Conservation (phyloP, 2,888 invertebrate species). For the Lepidochrysops patricia region DNA sequence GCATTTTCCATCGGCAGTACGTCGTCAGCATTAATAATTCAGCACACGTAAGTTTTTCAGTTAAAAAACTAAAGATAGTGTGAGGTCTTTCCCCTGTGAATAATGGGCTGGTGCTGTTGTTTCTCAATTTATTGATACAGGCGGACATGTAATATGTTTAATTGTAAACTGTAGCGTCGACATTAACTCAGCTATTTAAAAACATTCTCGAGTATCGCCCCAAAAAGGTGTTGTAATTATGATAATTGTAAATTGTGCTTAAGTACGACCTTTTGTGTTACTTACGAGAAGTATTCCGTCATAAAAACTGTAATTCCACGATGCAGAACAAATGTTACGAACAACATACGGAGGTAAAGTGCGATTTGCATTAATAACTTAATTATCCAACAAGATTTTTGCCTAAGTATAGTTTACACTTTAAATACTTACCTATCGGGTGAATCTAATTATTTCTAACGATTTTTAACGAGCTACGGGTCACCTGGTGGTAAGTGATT, state of each 20-base stretch:
- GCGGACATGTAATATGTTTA: background rate
- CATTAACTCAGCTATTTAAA: constrained; percentile 1
- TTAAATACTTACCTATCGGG: no score
- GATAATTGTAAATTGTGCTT: background rate
- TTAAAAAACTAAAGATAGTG: constrained; percentile 20
- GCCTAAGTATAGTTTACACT: no score
- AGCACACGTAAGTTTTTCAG: constrained; percentile 19
- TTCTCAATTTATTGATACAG: background rate
- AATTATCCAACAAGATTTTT: background rate
- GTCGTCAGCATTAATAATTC: constrained; percentile 36
- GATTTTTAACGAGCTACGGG: no score
- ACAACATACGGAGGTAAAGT: background rate
- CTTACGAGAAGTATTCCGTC: background rate
- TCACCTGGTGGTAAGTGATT: no score
- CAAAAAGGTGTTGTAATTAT: background rate
- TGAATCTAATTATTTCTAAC: no score
- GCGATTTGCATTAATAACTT: background rate
- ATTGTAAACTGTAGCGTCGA: background rate
- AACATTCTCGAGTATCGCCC: background rate
- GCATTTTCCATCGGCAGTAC: constrained; percentile 27
- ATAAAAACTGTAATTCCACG: background rate
- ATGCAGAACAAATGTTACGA: background rate
- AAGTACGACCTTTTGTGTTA: background rate
- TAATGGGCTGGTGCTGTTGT: constrained; percentile 11
- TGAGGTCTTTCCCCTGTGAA: constrained; percentile 18